phyloP scores from a whole-genome alignment of 2,113 vertebrate genomes.

The Chrysemys picta region DNA sequence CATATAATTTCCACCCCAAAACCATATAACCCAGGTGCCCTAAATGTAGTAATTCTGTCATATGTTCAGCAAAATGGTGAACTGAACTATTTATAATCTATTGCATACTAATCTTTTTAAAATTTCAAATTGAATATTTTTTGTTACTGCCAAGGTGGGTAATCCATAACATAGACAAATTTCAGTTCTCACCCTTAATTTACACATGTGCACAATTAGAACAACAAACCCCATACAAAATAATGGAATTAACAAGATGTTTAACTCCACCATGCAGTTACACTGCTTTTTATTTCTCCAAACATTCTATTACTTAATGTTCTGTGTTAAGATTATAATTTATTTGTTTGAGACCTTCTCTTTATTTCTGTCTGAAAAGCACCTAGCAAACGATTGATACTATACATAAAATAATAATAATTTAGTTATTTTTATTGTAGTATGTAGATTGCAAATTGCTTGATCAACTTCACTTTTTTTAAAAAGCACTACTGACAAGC shows the following conservation, averaged over 20 bases:
- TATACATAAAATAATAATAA: not conserved
- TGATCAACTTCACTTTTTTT: no score
- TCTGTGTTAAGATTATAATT: not conserved
- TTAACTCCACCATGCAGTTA: not conserved
- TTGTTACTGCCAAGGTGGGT: not conserved
- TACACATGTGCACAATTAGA: not conserved
- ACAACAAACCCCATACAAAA: no score
- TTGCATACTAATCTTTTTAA: not conserved
- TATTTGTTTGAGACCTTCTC: not conserved
- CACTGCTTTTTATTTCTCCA: not conserved
- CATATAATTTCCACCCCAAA: not conserved
- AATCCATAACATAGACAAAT: fast-evolving
- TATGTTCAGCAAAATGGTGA: not conserved
- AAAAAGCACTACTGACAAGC: no score
- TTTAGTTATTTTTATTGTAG: not conserved
- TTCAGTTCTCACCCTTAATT: not conserved
- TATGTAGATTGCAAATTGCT: no score
- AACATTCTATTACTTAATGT: not conserved
- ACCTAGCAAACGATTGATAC: not conserved
- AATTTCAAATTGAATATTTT: not conserved
- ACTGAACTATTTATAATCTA: not conserved
- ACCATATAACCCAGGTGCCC: not conserved
- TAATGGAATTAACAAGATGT: not conserved
- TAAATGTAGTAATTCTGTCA: not conserved
- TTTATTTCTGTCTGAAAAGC: not conserved